A percentile compares a stretch with the other conserved stretches of the same genome.
phyloP scores from a whole-genome alignment of 2,888 invertebrate genomes.

The Hedya salicella region DNA sequence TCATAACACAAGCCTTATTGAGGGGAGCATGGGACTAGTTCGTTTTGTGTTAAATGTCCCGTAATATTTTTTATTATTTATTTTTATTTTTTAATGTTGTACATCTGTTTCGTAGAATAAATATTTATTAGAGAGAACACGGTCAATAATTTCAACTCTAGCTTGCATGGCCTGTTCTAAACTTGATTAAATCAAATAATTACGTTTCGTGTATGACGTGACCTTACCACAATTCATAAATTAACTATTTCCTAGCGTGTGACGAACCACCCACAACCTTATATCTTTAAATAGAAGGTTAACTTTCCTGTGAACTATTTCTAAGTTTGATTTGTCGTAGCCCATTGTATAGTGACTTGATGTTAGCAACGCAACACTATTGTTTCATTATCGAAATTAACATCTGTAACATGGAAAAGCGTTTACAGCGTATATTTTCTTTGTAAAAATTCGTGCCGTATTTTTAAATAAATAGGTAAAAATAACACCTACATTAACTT shows the following conservation, averaged over 20 bases:
- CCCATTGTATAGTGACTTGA: constrained; percentile 18
- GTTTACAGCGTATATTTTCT: background rate
- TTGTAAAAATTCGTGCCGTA: background rate
- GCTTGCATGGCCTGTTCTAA: background rate
- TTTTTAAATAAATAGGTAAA: no score
- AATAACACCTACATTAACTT: no score
- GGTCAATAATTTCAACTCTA: background rate
- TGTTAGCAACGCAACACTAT: constrained; percentile 22
- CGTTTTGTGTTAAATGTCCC: no score
- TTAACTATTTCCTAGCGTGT: constrained; percentile 28
- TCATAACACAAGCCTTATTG: no score
- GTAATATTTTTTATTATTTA: no score
- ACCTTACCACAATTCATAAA: constrained; percentile 26
- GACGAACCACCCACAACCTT: background rate
- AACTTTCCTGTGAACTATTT: background rate
- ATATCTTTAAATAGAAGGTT: background rate
- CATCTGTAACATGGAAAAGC: constrained; percentile 8
- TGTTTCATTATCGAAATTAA: constrained; percentile 23
- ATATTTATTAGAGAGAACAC: background rate
- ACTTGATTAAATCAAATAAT: constrained; percentile 33
- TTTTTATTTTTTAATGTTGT: no score
- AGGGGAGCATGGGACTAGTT: no score
- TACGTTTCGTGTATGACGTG: constrained; percentile 28
- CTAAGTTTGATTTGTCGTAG: constrained; percentile 18
- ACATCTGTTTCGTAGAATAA: no score